phyloP scores from a whole-genome alignment of 1,140 invertebrate species.

The Papilio machaon region DNA sequence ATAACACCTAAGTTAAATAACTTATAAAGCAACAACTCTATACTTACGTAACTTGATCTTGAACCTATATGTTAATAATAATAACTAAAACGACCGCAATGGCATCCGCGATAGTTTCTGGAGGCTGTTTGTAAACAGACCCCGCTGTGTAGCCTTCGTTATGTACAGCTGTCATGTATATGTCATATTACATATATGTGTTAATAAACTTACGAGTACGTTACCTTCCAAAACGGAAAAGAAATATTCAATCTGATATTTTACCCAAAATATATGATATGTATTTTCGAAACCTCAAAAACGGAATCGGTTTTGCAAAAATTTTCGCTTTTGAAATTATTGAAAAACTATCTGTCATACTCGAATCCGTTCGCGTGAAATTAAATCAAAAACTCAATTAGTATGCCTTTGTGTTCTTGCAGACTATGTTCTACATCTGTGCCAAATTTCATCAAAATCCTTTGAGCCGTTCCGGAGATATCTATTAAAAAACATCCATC shows the following conservation, averaged over 20 bases:
- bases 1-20: not conserved
- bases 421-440: too few species aligned
- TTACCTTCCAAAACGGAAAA: not conserved
- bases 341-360: too few species aligned
- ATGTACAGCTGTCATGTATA: not conserved
- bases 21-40: not conserved
- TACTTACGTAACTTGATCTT: slow-evolving; percentile 10
- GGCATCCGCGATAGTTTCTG: slow-evolving; percentile 9
- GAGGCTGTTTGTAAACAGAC: not conserved
- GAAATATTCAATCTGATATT: not conserved
- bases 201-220: not conserved
- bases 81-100: not conserved
- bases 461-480: too few species aligned
- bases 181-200: not conserved
- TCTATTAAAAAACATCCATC: too few species aligned
- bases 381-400: too few species aligned
- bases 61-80: not conserved
- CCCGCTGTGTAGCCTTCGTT: not conserved
- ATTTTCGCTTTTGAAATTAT: too few species aligned
- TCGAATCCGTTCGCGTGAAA: too few species aligned
- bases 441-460: too few species aligned
- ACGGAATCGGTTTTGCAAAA: too few species aligned
- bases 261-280: not conserved
- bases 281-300: too few species aligned
- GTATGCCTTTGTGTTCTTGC: too few species aligned